Evolutionary conservation across 2,888 invertebrate species (phyloP), one percentile per base, ranked within the genome.

Genomic region (Leptinotarsa juncta): DNA sequence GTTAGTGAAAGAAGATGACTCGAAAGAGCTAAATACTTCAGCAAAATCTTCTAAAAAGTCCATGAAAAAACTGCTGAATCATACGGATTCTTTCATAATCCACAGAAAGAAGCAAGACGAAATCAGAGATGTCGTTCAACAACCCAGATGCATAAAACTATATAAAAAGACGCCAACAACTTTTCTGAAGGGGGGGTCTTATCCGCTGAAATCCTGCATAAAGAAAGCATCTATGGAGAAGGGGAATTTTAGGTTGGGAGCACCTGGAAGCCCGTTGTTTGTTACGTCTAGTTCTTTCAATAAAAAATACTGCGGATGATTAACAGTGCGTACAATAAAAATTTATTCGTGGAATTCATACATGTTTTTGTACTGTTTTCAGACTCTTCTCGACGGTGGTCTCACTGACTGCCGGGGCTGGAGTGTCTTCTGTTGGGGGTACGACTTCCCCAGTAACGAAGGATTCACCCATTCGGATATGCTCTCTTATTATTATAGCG

Each of bases 21-120:
- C 18, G 32, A 51, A n/a, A 16, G n/a, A 48, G 18, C 32, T 3
- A 4, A 53, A 26, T 16, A 3, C 26, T 20, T 20, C 26, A n/a
- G n/a, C 5, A 7, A 62, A 62, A 23, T 15, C 66, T 15, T 20
- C 66, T 53, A 23, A 26, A 50, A 55, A 32, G 1, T n/a, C 3
- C 16, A 53, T 42, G 15, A 71, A 80, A 66, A 50, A 66, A 14
- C 74, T 79, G 72, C 72, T 85, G 12, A 82, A 82, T 70, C 85
- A 85, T 71, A 86, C 84, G 16, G 85, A 86, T 80, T 86, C 86
- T 18, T 82, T 85, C 62, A 83, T 85, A 70, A 79, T 86, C 18
- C 80, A 77, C 55, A 83, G 79, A 42, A 85, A 82, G 71, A 86
- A 84, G 67, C 83, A 85, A 75, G 78, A 78, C 4, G 80, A 81